Conservation (phyloP, 2,797 vertebrate species). For the Menidia menidia region DNA sequence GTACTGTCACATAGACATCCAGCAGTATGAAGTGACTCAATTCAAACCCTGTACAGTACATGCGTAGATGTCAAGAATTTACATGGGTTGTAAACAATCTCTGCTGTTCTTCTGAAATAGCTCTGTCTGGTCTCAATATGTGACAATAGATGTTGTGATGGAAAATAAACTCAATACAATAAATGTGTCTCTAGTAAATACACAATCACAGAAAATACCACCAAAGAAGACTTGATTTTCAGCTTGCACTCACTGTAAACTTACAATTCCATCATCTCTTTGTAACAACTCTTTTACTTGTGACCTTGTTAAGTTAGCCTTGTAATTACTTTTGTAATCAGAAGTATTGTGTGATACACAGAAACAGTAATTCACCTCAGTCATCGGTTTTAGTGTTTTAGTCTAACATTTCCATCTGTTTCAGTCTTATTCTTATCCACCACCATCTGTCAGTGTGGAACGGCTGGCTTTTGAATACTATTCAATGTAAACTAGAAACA, state of each 20-base stretch:
- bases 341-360: slow-evolving; percentile 28
- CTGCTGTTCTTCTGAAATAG: slow-evolving; percentile 38
- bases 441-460: slow-evolving; percentile 60
- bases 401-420: slow-evolving; percentile 34
- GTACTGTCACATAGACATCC: slow-evolving; percentile 28
- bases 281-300: slow-evolving; percentile 30
- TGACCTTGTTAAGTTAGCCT: slow-evolving; percentile 16
- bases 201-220: slow-evolving; percentile 48
- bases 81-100: slow-evolving; percentile 49
- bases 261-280: slow-evolving; percentile 15
- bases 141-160: slow-evolving; percentile 13
- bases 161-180: slow-evolving; percentile 26
- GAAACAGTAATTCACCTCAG: slow-evolving; percentile 46
- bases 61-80: slow-evolving; percentile 36
- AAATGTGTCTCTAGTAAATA: slow-evolving; percentile 45
- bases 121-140: slow-evolving; percentile 22
- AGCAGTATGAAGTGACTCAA: slow-evolving; percentile 31
- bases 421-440: slow-evolving; percentile 68
- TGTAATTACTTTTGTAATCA: slow-evolving; percentile 36
- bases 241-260: slow-evolving; percentile 23
- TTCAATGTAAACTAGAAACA: slow-evolving; percentile 70
- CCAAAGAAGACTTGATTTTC: slow-evolving; percentile 28
- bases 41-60: slow-evolving; percentile 44
- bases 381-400: slow-evolving; percentile 50
- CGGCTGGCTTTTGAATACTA: slow-evolving; percentile 48